phyloP scores from a whole-genome alignment of 2,797 vertebrate genomes.

The Xenopus petersii region DNA sequence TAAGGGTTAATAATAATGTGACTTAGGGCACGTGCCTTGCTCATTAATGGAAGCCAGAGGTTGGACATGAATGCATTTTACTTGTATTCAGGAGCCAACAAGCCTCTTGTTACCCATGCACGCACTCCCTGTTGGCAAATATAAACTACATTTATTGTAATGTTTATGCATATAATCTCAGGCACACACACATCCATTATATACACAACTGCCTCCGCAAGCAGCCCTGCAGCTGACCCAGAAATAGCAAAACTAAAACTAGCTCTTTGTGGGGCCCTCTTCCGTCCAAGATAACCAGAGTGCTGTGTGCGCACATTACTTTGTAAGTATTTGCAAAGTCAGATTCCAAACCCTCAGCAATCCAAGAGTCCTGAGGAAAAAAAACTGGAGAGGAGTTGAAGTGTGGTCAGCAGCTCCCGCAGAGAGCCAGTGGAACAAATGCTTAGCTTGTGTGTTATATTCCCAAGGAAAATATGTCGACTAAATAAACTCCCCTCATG shows the following conservation, averaged over 20 bases:
- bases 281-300: slow-evolving; percentile 12
- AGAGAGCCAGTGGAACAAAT: slow-evolving; percentile 27
- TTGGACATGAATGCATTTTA: too few relatives aligned
- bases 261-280: slow-evolving; percentile 24
- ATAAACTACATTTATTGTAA: not conserved
- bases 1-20: too few relatives aligned
- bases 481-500: too few relatives aligned
- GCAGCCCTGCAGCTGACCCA: slow-evolving; percentile 19
- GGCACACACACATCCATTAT: slow-evolving; percentile 4
- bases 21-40: too few relatives aligned
- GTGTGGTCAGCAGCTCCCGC: slow-evolving; percentile 30
- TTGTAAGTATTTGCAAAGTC: slow-evolving; percentile 36
- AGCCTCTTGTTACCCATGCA: too few relatives aligned
- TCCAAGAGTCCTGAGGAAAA: slow-evolving; percentile 25
- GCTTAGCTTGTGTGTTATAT: slow-evolving; percentile 35
- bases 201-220: slow-evolving; percentile 20
- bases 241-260: slow-evolving; percentile 33
- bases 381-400: slow-evolving; percentile 10
- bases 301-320: slow-evolving; percentile 46
- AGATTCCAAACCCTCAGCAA: slow-evolving; percentile 31
- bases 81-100: too few relatives aligned
- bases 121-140: too few relatives aligned
- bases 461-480: slow-evolving; percentile 15
- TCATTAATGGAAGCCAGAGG: too few relatives aligned
- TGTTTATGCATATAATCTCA: not conserved